Evolutionary conservation across 2,113 vertebrate genomes (phyloP), one percentile per base, ranked within the genome.

Genomic region (Dicentrarchus labrax): DNA sequence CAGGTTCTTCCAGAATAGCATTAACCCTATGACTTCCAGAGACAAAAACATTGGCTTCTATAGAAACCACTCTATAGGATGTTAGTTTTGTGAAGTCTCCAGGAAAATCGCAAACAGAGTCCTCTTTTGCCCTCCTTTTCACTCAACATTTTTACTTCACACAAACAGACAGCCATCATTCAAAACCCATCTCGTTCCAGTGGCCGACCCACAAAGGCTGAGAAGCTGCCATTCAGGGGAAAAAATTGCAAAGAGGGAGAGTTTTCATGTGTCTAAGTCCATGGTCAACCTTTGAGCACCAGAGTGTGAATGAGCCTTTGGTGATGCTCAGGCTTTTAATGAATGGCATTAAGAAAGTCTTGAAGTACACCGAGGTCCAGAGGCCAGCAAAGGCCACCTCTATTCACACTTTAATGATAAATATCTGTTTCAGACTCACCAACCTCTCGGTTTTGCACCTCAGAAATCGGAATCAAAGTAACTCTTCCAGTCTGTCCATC

Each of bases 241-340:
- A 60, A 65, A 70, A 38, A 51, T 16, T 43, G 59, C n/a, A 53
- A 72, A 88, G 71, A 67, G 51, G 71, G 74, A 71, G 69, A 45
- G 76, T 79, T 90, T 90, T 86, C 68, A 78, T 78, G 82, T 57
- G 45, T 90, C 56, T 65, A 79, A 82, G 76, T 91, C 89, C 84
- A 80, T 12, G 88, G 88, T 85, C 84, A 89, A 78, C 67, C 71
- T 92, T 88, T 89, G 86, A 92, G 89, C 89, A 81, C 54, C 48
- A 45, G 77, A 78, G 75, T 86, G 80, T 93, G 91, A 94, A 94
- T 87, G 86, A 92, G 84, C 76, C 89, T 88, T 89, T 91, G 78
- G 86, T 76, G 73, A 87, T 66, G 78, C 72, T 85, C 56, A 65
- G 69, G 78, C 72, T 86, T 90, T 84, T 86, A 80, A 88, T 78